Evolutionary conservation across 1,140 invertebrate species (phyloP).

Genomic region (Drosophila pallidifrons): DNA sequence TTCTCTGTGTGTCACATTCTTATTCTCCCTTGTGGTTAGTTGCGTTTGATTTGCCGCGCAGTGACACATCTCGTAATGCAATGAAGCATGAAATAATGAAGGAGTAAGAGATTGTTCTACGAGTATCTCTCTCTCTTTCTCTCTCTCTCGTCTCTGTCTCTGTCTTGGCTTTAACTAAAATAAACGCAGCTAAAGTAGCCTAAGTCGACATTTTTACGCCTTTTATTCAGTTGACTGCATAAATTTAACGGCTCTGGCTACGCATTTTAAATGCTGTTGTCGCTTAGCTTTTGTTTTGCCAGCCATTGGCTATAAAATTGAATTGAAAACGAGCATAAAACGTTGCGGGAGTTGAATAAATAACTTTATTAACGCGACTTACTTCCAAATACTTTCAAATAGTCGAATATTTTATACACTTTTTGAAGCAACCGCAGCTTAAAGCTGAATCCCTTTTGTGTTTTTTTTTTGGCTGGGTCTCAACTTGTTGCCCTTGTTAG

Average conservation of each 20-base stretch:
- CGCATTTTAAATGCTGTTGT: slow-evolving; percentile 68
- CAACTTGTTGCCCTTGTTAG: slow-evolving; percentile 67
- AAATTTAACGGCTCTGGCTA: slow-evolving; percentile 67
- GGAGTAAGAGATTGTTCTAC: slow-evolving; percentile 24
- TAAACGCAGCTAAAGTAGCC: slow-evolving; percentile 21
- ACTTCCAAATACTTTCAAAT: background rate
- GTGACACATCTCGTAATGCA: slow-evolving; percentile 75
- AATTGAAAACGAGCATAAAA: slow-evolving; percentile 32
- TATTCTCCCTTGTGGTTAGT: slow-evolving; percentile 34
- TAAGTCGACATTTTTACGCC: slow-evolving; percentile 67
- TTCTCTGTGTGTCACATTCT: background rate
- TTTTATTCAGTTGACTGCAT: slow-evolving; percentile 77
- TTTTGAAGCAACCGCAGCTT: slow-evolving; percentile 46
- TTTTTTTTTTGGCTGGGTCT: slow-evolving; percentile 22
- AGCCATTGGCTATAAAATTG: slow-evolving; percentile 45
- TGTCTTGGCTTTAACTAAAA: slow-evolving; percentile 47
- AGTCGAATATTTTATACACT: background rate
- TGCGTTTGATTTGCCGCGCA: slow-evolving; percentile 66
- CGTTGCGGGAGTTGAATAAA: slow-evolving; percentile 1
- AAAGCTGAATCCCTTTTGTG: slow-evolving; percentile 50
- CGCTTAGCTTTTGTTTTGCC: slow-evolving; percentile 49
- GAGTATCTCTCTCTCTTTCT: no score
- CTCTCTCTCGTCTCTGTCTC: slow-evolving; percentile 5
- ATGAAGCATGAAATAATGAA: slow-evolving; percentile 78
- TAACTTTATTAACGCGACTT: slow-evolving; percentile 1